These are phyloP conservation scores for Helicorthomorpha holstii DNA, from an alignment of 1,140 invertebrate genomes.

Conservation along the genomic window DNA sequence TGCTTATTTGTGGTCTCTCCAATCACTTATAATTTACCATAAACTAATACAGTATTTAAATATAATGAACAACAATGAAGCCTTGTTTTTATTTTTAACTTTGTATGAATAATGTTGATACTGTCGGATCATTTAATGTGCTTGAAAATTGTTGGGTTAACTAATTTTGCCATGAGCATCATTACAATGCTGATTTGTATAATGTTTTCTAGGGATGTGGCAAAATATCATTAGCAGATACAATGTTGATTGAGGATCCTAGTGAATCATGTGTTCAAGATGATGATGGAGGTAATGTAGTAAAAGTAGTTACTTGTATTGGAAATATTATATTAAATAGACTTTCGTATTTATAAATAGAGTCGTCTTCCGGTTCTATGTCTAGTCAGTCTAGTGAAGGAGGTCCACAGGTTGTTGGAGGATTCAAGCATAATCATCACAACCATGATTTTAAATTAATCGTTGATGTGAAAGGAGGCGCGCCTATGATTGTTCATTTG, in stretches of 20 bases:
- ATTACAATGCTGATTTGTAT: too few relatives aligned
- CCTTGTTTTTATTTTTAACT: not conserved
- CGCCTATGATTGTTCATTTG: constrained; percentile 48
- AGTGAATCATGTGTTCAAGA: constrained; percentile 32
- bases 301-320: constrained; percentile 18
- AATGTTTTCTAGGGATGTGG: constrained; percentile 38
- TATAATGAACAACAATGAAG: not conserved
- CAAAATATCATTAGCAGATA: constrained; percentile 65
- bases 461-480: constrained; percentile 44
- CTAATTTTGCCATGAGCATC: too few relatives aligned
- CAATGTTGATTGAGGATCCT: constrained; percentile 57
- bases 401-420: constrained; percentile 16
- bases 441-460: constrained; percentile 74
- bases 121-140: too few relatives aligned
- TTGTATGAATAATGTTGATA: too few relatives aligned
- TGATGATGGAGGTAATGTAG: constrained; percentile 27
- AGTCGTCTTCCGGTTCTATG: constrained; percentile 37
- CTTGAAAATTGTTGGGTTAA: too few relatives aligned
- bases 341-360: too few relatives aligned
- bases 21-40: too few relatives aligned
- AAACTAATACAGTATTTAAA: too few relatives aligned
- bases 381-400: constrained; percentile 36
- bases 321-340: too few relatives aligned
- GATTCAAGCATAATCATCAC: constrained; percentile 36
- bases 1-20: too few relatives aligned